Conservation (phyloP, 2,888 invertebrate species). For the Mimas tiliae region DNA sequence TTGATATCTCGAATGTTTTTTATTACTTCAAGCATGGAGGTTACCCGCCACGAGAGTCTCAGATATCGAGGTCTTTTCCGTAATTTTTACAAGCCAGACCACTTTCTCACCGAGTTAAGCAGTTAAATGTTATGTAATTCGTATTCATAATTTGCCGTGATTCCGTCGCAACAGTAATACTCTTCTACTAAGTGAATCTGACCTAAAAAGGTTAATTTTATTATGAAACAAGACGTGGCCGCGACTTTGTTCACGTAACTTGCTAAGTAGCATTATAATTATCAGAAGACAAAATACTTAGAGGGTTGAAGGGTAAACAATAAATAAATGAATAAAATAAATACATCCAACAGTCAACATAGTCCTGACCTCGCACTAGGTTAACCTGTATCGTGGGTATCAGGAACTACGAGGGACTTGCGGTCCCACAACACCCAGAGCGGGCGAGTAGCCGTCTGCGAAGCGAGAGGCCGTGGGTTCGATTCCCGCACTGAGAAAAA, state of each 20-base stretch:
- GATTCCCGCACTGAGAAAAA: too few relatives aligned
- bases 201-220: conserved; percentile 14
- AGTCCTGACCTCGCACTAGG: too few relatives aligned
- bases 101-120: conserved; percentile 45
- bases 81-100: conserved; percentile 39
- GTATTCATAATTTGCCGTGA: conserved; percentile 39
- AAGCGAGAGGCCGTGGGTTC: too few relatives aligned
- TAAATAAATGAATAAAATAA: too few relatives aligned
- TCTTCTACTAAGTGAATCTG: conserved; percentile 12
- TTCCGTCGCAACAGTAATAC: conserved; percentile 28
- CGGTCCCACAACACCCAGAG: too few relatives aligned
- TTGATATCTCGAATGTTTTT: not conserved
- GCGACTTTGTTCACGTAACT: not conserved
- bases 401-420: too few relatives aligned
- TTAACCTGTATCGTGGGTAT: too few relatives aligned
- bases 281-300: too few relatives aligned
- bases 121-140: conserved; percentile 42
- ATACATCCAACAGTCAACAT: too few relatives aligned
- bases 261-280: too few relatives aligned
- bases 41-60: not conserved
- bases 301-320: too few relatives aligned
- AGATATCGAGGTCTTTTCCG: conserved; percentile 39
- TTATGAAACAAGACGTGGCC: not conserved
- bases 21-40: not conserved
- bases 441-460: too few relatives aligned